Percentiles rank a stretch among this genome's conserved stretches.
Evolutionary conservation across 2,888 invertebrate species (phyloP).

Genomic region (Lycaena phlaeas): DNA sequence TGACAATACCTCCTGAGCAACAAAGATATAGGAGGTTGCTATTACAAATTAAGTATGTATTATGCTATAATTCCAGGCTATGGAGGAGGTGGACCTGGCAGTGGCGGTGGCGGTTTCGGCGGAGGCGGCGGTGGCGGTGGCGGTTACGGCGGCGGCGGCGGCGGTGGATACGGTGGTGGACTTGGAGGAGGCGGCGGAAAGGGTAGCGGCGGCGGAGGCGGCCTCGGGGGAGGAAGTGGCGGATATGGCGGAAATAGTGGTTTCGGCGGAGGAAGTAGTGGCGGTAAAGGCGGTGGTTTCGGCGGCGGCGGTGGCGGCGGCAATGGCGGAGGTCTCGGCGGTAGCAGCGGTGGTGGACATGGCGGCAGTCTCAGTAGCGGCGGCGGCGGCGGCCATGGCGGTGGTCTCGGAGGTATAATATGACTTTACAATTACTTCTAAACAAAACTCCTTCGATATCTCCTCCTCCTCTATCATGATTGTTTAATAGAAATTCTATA

Average conservation of each 20-base stretch:
- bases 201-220: slow-evolving; percentile 21
- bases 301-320: slow-evolving; percentile 18
- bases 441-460: no score
- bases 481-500: no score
- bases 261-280: slow-evolving; percentile 20
- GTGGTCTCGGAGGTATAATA: no score
- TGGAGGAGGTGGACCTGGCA: slow-evolving; percentile 16
- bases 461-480: no score
- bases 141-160: slow-evolving; percentile 18
- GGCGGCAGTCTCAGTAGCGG: slow-evolving; percentile 24
- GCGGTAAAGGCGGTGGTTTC: slow-evolving; percentile 21
- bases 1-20: no score
- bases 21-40: no score
- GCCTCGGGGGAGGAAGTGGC: slow-evolving; percentile 14
- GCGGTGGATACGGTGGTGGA: slow-evolving; percentile 19
- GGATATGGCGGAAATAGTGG: slow-evolving; percentile 22
- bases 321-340: slow-evolving; percentile 19
- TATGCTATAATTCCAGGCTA: not conserved
- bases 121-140: slow-evolving; percentile 22
- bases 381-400: slow-evolving; percentile 18
- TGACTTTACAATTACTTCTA: no score
- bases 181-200: slow-evolving; percentile 21
- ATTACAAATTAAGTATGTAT: no score
- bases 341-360: slow-evolving; percentile 28
- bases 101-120: slow-evolving; percentile 19